Evolutionary conservation across 1,140 invertebrate genomes (phyloP), one percentile per base, ranked within the genome.

Genomic region (Orchesella cincta): DNA sequence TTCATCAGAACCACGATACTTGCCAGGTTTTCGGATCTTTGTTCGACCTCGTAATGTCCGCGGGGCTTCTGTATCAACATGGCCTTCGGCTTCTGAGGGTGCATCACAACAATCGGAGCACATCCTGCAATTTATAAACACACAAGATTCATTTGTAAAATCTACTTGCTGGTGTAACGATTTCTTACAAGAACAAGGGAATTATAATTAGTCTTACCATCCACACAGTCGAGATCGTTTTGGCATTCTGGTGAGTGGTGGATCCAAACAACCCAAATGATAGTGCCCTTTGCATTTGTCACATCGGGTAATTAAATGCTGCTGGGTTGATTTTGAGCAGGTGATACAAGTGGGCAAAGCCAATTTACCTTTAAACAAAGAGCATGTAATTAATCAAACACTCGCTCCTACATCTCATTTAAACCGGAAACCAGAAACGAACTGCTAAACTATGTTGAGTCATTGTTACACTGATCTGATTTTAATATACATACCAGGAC

Each of bases 181-280:
- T 51, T 12, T 51, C n/a, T 51, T 14, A 51, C 12, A 31, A 71
- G 34, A 28, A 71, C 57, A 23, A 14, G 28, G 12, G n/a, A n/a
- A n/a, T 64, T 64, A 23, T 14, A 64, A 64, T 8, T 67, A 67
- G 5, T 8, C 85, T 84, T 85, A 93, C 96, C 96, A 98, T 82
- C 95, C 95, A 87, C 89, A 94, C 1, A 93, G 89, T 86, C 96
- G 96, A 29, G 94, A 95, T 88, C 97, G 97, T 85, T 95, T 96
- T 0, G 97, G 97, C 87, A 98, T 93, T 71, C 95, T 89, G 18
- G 93, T 92, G 5, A 99, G 86, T 20, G 95, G 95, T 28, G 96
- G 96, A 84, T 94, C 93, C 62, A 98, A 87, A 87, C 97, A 99
- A 64, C 92, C 91, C 67, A 98, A 86, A 87, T 99, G 97, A 87